Conservation (phyloP, 2,113 vertebrate genomes). For the Pedionomus torquatus region DNA sequence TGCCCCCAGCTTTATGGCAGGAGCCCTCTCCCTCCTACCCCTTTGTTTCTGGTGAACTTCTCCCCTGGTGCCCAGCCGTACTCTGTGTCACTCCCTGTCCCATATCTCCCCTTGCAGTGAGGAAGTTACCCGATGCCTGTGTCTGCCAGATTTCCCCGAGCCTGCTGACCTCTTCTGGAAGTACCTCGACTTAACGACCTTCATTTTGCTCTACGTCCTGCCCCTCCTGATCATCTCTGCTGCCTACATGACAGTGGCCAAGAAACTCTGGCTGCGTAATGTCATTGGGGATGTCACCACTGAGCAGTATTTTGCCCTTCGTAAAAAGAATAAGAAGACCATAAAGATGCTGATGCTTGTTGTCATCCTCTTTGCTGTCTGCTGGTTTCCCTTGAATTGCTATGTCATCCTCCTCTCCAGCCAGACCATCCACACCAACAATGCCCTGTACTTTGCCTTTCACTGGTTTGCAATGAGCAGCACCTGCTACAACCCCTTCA, state of each 20-base stretch:
- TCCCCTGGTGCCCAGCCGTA: rapidly evolving
- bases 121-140: slow-evolving; percentile 84
- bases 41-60: not conserved
- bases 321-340: slow-evolving; percentile 86
- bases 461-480: slow-evolving; percentile 97
- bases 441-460: slow-evolving; percentile 89
- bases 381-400: slow-evolving; percentile 96
- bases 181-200: slow-evolving; percentile 90
- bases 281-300: slow-evolving; percentile 89
- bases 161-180: slow-evolving; percentile 93
- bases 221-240: slow-evolving; percentile 89
- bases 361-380: slow-evolving; percentile 88
- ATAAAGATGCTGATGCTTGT: slow-evolving; percentile 94
- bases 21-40: not conserved
- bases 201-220: slow-evolving; percentile 88
- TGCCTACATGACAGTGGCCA: slow-evolving; percentile 87
- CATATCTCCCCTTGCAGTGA: slow-evolving; percentile 68
- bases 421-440: slow-evolving; percentile 87
- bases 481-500: slow-evolving; percentile 96
- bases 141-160: slow-evolving; percentile 91
- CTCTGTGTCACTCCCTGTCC: not conserved
- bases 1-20: not conserved
- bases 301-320: slow-evolving; percentile 85
- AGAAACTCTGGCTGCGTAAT: slow-evolving; percentile 88
- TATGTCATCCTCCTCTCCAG: slow-evolving; percentile 92